Base-by-base conservation (phyloP, 1,140 invertebrate species). In the Drosophila navojoa region DNA sequence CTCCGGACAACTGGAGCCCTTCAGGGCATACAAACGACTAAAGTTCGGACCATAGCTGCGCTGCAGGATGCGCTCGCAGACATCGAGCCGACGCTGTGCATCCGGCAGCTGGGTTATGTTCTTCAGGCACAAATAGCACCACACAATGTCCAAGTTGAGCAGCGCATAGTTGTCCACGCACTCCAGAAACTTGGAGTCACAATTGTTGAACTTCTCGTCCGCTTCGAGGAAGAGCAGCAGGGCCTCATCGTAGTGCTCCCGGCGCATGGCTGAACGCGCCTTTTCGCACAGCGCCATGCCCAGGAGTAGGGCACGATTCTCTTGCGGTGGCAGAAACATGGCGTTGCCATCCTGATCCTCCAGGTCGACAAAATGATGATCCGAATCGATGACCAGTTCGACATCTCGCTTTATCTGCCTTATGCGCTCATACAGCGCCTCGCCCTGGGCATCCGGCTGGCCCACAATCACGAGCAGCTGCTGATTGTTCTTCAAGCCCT, bases 111-210 rank as follows among this genome's bases (percentile, higher is more conserved):
- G 94, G 11, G 93, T 93, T 15, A 97, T 93, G 85, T 94, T 96
- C 79, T 91, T 91, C 3, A 97, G 92, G 84, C 94, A 94, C 19
- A 97, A 93, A 92, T 97, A 97, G 91, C 96, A 96, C 96, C 96
- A 97, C 1, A 95, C 95, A 77, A 97, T 96, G 90, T 97, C 96
- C 76, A 97, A 92, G 92, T 96, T 96, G 2, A 97, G 92, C 0
- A 97, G 92, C 0, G 95, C 96, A 93, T 95, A 96, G 84, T 97
- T 97, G 91, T 97, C 96, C 25, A 96, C 96, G 1, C 93, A 90
- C 58, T 94, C 93, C 16, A 97, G 91, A 40, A 97, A 92, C 22
- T 93, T 92, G 0, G 95, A 94, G 57, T 95, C 93, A 79, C 96
- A 97, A 45, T 94, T 93, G 66, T 93, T 94, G 86, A 96, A 96